Percentiles rank a stretch among this genome's conserved stretches.
Conservation (phyloP, 2,888 invertebrate genomes). For the Heliconius aoede region DNA sequence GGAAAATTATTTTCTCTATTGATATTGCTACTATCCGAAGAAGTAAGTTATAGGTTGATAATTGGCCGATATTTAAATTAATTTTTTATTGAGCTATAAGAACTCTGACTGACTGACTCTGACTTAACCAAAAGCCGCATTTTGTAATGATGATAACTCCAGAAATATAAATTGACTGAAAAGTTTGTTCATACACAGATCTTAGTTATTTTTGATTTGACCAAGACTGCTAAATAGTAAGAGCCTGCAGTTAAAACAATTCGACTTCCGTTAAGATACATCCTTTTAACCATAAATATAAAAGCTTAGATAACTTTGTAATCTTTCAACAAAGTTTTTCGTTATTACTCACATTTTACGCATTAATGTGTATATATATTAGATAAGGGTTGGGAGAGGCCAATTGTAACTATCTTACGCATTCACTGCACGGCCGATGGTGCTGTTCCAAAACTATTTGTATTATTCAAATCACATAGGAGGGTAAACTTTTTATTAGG, state of each 20-base stretch:
- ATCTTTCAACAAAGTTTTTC: not conserved
- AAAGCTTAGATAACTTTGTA: not conserved
- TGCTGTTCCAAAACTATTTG: conserved; percentile 50
- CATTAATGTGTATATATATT: conserved; percentile 40
- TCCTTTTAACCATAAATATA: too few species aligned
- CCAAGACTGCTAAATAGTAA: not conserved
- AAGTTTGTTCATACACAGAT: not conserved
- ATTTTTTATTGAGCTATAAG: not conserved
- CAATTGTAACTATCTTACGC: conserved; percentile 38
- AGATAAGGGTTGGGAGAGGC: conserved; percentile 32
- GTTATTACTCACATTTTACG: not conserved
- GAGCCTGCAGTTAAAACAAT: too few species aligned
- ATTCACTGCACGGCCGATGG: conserved; percentile 46
- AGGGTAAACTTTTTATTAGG: conserved; percentile 45
- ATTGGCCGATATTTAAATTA: not conserved
- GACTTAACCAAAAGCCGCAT: too few species aligned
- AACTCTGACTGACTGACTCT: not conserved
- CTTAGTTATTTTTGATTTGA: not conserved
- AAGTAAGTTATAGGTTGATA: not conserved
- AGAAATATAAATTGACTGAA: not conserved
- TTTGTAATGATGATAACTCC: not conserved
- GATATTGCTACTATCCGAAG: not conserved
- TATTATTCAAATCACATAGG: conserved; percentile 53
- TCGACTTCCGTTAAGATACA: too few species aligned
- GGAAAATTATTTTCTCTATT: not conserved